phyloP scores from a whole-genome alignment of 1,140 invertebrate genomes.

The Alviniconcha marisindica region DNA sequence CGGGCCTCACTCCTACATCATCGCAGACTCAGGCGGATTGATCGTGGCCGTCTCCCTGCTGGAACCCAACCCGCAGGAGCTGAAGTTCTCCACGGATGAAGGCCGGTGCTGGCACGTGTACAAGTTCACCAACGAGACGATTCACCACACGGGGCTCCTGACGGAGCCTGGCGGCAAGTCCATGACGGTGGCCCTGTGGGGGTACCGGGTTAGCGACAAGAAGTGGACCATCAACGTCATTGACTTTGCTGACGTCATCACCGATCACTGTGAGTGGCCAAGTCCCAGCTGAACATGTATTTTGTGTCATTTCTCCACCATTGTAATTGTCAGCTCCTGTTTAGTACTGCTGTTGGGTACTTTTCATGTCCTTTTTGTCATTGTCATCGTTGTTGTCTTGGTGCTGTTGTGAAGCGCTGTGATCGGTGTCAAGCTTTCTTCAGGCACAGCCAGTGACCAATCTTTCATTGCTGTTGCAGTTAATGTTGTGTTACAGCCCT shows the following conservation, averaged over 20 bases:
- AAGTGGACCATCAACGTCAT: slow-evolving; percentile 71
- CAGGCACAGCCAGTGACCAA: no score
- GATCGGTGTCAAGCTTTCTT: no score
- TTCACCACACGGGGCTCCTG: slow-evolving; percentile 90
- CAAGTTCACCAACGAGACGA: slow-evolving; percentile 79
- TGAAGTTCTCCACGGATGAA: slow-evolving; percentile 74
- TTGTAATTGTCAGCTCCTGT: no score
- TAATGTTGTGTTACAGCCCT: no score
- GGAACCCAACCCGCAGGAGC: slow-evolving; percentile 88
- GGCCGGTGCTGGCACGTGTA: slow-evolving; percentile 74
- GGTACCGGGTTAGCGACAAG: slow-evolving; percentile 68
- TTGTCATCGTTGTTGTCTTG: no score
- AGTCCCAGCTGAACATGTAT: no score
- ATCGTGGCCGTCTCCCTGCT: slow-evolving; percentile 76
- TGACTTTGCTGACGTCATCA: slow-evolving; percentile 68
- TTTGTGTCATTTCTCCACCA: no score
- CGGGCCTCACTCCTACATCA: slow-evolving; percentile 74
- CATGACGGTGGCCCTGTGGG: slow-evolving; percentile 88
- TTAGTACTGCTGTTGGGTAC: no score
- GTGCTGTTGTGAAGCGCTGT: no score
- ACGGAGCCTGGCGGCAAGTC: slow-evolving; percentile 73
- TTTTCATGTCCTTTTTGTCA: no score
- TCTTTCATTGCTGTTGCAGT: no score
- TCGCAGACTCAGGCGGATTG: slow-evolving; percentile 74
- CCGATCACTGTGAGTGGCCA: slow-evolving; percentile 63